These are phyloP conservation scores for Tiaroga cobitis DNA, from an alignment of 2,797 vertebrate genomes.

Conservation along the genomic window DNA sequence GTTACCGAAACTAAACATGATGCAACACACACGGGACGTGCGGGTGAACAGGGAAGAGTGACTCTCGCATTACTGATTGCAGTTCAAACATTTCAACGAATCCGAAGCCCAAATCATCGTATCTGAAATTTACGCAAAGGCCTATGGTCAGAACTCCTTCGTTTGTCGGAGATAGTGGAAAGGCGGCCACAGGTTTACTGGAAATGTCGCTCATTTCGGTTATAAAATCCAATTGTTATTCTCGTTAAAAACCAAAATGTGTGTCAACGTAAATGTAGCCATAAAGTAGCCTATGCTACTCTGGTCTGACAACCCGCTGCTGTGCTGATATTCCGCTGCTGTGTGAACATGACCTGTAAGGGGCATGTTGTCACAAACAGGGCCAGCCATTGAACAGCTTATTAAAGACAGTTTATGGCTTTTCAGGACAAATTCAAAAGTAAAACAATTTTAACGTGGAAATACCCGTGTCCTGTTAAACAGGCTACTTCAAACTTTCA, in stretches of 20 bases:
- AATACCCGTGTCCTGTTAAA: background rate
- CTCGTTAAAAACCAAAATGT: background rate
- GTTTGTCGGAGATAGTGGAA: no score
- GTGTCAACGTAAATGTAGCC: background rate
- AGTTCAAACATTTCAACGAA: no score
- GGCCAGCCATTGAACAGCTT: background rate
- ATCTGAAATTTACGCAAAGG: no score
- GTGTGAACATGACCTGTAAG: background rate
- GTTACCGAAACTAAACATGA: background rate
- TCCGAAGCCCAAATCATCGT: no score
- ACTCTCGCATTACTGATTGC: background rate
- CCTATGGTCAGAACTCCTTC: no score
- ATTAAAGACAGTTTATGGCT: background rate
- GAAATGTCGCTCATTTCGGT: background rate
- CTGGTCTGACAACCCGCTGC: background rate
- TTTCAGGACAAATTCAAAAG: background rate
- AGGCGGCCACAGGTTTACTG: background rate
- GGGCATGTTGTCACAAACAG: background rate
- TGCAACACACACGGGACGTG: background rate
- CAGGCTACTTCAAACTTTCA: background rate
- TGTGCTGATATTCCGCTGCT: no score
- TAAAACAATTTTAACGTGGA: background rate
- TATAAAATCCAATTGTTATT: background rate
- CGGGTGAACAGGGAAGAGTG: background rate
- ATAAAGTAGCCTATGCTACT: background rate